These are phyloP conservation scores for Circaetus gallicus DNA, from an alignment of 2,113 vertebrate genomes.

Conservation along the genomic window DNA sequence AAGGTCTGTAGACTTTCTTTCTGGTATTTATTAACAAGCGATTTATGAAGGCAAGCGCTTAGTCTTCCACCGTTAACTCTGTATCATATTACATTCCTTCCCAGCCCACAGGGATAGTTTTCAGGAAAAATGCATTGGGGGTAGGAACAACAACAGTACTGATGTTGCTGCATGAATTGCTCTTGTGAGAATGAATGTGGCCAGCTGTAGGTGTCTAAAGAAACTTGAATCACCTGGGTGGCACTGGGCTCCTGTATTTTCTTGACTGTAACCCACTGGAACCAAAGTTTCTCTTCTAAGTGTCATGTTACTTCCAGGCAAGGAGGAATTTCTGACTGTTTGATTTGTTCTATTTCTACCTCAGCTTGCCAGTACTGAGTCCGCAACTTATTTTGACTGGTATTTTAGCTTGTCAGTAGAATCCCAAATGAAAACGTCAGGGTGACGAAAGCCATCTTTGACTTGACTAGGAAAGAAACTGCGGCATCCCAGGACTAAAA, in stretches of 20 bases:
- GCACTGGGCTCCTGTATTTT: background rate
- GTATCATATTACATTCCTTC: background rate
- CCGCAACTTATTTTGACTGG: background rate
- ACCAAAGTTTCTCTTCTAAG: background rate
- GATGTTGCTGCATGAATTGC: background rate
- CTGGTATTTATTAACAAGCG: background rate
- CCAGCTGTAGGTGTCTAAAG: background rate
- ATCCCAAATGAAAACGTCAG: background rate
- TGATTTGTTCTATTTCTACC: background rate
- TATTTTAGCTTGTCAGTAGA: background rate
- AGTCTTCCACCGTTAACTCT: background rate
- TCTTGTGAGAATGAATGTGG: background rate
- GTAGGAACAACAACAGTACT: background rate
- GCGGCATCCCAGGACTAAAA: background rate
- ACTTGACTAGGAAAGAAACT: background rate
- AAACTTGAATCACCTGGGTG: background rate
- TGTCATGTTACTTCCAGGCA: background rate
- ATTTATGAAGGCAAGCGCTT: background rate
- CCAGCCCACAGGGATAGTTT: background rate
- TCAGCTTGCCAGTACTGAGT: background rate
- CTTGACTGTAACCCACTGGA: accelerated
- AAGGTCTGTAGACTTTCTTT: background rate
- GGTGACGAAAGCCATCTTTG: background rate
- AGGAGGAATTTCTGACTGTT: background rate
- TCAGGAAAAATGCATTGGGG: background rate